Base-by-base conservation (phyloP, 1,140 invertebrate genomes). In the Orussus abietinus region DNA sequence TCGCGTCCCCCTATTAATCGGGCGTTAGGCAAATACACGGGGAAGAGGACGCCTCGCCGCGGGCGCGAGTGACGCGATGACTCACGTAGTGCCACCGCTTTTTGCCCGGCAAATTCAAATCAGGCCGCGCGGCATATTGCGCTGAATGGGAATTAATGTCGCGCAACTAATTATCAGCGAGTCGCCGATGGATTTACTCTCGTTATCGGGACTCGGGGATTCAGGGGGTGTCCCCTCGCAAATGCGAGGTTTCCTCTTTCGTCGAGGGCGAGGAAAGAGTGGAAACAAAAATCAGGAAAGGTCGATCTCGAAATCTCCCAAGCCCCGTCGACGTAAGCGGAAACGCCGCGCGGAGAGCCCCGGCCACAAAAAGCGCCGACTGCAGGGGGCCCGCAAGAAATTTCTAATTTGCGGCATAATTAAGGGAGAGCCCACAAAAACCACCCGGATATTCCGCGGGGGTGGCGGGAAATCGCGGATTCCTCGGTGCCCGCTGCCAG, bases 141-240 rank as follows among this genome's bases (percentile, higher is more conserved):
- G 62, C 55, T 71, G 60, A 72, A 69, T 69, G 55, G 64, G 69
- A 66, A 69, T 72, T 72, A 69, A 72, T 69, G 62, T 58, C 59
- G 57, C 55, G 54, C 53, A 60, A 66, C 62, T 72, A 72, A 72
- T 69, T 69, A 69, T 66, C 55, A 51, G 54, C 40, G 51, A 49
- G 26, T 18, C 26, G 22, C 6, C 19, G 11, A n/a, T n/a, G 49
- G 49, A 55, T 52, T 52, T 55, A 41, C 46, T 51, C 49, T 49
- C 47, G 39, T 49, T 46, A 29, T 47, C 49, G 53, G 53, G 51
- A 51, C 49, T 51, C 44, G 44, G 43, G 43, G 42, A 44, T 13
- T 44, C 42, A 29, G 42, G 42, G 39, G 45, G 37, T 43, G 53
- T 54, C 54, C 42, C 38, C 46, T 42, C 22, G 34, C 36, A 36